Conservation (phyloP, 37 sponge, comb jelly and placozoan genomes). For the Geodia barretti region DNA sequence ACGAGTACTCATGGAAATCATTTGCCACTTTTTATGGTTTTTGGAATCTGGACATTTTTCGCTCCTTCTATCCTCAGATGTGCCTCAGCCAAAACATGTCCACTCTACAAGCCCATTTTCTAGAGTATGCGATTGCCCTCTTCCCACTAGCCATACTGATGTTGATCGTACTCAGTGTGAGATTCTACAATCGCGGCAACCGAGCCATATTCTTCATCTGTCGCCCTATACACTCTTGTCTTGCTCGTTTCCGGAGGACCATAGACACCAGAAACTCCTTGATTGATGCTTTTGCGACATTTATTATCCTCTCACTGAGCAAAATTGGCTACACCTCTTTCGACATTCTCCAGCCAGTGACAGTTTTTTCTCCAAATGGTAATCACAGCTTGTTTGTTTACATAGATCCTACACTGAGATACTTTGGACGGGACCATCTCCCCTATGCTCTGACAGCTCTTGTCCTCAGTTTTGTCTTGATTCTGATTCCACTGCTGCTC, state of each 20-base stretch:
- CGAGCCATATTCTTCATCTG: background rate
- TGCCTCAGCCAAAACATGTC: background rate
- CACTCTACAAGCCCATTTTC: background rate
- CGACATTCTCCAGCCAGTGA: background rate
- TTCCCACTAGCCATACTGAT: slow-evolving; percentile 14
- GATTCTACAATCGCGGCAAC: slow-evolving; percentile 5
- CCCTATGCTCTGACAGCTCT: background rate
- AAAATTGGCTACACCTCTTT: background rate
- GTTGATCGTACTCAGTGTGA: background rate
- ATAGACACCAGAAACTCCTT: background rate
- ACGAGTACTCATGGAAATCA: too few species aligned
- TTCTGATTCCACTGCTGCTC: background rate
- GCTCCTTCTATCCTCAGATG: too few species aligned
- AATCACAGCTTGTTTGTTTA: too few species aligned
- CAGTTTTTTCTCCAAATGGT: background rate
- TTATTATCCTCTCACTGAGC: slow-evolving; percentile 7
- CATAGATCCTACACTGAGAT: background rate
- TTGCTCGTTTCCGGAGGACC: background rate
- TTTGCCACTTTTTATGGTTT: slow-evolving; percentile 20
- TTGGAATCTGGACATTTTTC: slow-evolving; percentile 39
- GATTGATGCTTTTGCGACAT: slow-evolving; percentile 12
- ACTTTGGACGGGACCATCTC: background rate
- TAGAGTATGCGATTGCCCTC: slow-evolving; percentile 19
- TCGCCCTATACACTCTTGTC: background rate
- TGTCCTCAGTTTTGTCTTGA: background rate